Base-by-base conservation (phyloP, 1,140 invertebrate genomes). In the Rhyacophila brunnea region DNA sequence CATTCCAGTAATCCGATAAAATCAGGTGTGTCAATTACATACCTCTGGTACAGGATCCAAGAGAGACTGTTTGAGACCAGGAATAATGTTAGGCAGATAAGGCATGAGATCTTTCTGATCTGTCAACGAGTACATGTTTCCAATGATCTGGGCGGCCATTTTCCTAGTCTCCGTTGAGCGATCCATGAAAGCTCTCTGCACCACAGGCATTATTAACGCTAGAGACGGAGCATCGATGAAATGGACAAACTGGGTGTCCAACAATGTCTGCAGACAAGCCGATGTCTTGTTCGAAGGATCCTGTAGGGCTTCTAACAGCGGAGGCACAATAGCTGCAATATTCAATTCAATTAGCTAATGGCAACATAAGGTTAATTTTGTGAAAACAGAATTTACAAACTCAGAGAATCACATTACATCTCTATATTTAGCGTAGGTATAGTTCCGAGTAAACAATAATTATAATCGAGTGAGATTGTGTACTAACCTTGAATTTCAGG, bases 131-230 rank as follows among this genome's bases (percentile, higher is more conserved):
- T 99, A 99, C 95, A 99, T 98, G 74, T 99, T 99, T 40, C 96
- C 96, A 67, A 99, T 98, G 70, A 99, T 99, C 77, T 93, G 91
- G n/a, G 95, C 93, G 17, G 97, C 95, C 93, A 98, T 98, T 82
- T 98, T 97, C 68, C 96, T 83, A 0, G 95, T 99, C 78, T 99
- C 96, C 0, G 95, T 98, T 6, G 93, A 95, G 48, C 96, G 83
- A 78, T 99, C 96, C 78, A 95, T 89, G 74, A 99, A 98, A 6
- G 96, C 96, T 65, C 97, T 79, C 74, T 98, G 91, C 14, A 99
- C 94, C 0, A 99, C 96, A 1, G 97, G 97, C 96, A 99, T 99
- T 62, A 99, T 99, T 11, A 99, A 80, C 56, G 98, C 96, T 3
- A 99, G 81, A 0, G 96, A 99, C 1, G 97, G 96, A 4, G 98